A percentile compares a stretch with the other conserved stretches of the same genome.
These are phyloP conservation scores for Plutomurus gul DNA, from an alignment of 1,140 invertebrate genomes.

Conservation along the genomic window DNA sequence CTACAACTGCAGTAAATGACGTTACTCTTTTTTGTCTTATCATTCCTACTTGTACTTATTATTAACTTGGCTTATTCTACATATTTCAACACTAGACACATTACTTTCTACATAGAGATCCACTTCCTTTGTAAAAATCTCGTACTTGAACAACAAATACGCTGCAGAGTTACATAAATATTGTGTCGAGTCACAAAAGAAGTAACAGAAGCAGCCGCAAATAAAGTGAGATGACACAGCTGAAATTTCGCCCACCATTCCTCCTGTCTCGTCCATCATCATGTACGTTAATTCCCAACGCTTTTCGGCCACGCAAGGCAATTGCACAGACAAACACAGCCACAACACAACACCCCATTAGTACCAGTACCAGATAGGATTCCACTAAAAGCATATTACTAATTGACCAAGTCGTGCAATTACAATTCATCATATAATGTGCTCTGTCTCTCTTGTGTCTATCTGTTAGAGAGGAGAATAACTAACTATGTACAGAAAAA, in stretches of 20 bases:
- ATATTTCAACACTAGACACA: too few species aligned
- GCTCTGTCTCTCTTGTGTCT: background rate
- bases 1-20: too few species aligned
- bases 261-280: background rate
- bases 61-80: too few species aligned
- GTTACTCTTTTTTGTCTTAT: too few species aligned
- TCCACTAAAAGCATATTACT: background rate
- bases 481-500: too few species aligned
- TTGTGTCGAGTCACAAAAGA: background rate
- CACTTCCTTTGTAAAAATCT: too few species aligned
- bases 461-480: background rate
- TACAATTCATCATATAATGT: background rate
- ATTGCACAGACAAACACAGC: background rate
- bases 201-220: conserved; percentile 17
- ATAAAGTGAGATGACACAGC: conserved; percentile 33
- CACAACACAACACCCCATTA: background rate
- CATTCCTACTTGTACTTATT: too few species aligned
- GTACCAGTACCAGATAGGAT: too few species aligned
- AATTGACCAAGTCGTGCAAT: background rate
- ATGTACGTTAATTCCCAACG: background rate
- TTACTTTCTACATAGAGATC: too few species aligned
- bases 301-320: background rate
- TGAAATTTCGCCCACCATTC: conserved; percentile 17
- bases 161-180: background rate
- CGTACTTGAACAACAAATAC: too few species aligned